These are phyloP conservation scores for Agrotis ipsilon DNA, from an alignment of 2,888 invertebrate genomes.

Conservation along the genomic window DNA sequence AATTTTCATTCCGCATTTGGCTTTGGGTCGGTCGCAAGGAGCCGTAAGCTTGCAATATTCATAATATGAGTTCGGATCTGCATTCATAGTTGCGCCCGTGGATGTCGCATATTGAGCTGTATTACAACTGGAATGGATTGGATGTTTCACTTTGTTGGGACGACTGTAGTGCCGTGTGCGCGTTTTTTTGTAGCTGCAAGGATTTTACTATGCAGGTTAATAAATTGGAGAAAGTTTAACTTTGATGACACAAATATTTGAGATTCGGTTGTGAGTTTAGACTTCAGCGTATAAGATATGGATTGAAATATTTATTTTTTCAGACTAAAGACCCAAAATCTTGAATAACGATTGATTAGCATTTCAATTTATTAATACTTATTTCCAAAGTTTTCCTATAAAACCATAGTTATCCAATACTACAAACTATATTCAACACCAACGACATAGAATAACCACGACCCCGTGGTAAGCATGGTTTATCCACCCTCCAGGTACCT, in stretches of 20 bases:
- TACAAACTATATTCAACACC: background rate
- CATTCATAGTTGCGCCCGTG: slow-evolving; percentile 61
- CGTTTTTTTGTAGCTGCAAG: background rate
- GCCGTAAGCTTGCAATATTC: slow-evolving; percentile 76
- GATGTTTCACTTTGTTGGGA: slow-evolving; percentile 36
- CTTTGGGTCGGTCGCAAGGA: slow-evolving; percentile 70
- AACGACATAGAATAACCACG: background rate
- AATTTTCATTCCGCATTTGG: slow-evolving; percentile 82
- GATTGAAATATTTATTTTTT: background rate
- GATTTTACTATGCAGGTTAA: background rate
- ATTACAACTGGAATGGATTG: slow-evolving; percentile 38
- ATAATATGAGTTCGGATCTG: slow-evolving; percentile 73
- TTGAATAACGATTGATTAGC: background rate
- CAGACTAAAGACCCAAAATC: background rate
- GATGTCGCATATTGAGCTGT: slow-evolving; percentile 51
- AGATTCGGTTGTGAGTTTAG: background rate
- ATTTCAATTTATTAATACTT: background rate
- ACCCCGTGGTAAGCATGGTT: background rate
- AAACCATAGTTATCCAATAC: background rate
- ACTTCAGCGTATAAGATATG: background rate
- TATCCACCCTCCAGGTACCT: slow-evolving; percentile 31
- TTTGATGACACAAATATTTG: background rate
- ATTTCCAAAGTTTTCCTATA: background rate
- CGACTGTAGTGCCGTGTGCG: background rate
- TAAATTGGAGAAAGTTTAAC: background rate